phyloP scores from a whole-genome alignment of 1,140 invertebrate species.

The Chelonus insularis region DNA sequence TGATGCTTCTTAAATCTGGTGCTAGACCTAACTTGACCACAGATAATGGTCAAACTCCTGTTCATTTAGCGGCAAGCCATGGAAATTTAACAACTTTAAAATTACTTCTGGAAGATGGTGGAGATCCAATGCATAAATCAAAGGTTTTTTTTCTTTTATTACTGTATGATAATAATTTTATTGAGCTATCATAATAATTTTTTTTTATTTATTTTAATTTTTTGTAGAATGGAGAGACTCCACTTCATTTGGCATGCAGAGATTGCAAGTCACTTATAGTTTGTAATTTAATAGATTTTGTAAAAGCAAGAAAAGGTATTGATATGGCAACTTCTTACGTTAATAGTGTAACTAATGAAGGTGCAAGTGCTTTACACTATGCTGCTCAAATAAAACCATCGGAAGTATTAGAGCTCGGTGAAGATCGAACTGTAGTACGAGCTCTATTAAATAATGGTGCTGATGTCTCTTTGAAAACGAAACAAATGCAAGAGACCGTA shows the following conservation, averaged over 20 bases:
- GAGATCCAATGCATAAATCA: conserved; percentile 86
- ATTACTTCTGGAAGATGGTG: conserved; percentile 86
- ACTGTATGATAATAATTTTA: too few relatives aligned
- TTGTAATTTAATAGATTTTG: conserved; percentile 80
- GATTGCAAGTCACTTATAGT: conserved; percentile 86
- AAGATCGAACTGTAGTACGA: conserved; percentile 88
- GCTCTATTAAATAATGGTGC: conserved; percentile 87
- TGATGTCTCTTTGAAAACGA: conserved; percentile 83
- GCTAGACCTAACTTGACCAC: conserved; percentile 91
- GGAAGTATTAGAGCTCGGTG: conserved; percentile 73
- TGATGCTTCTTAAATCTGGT: conserved; percentile 97
- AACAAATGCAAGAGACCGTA: conserved; percentile 86
- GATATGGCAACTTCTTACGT: conserved; percentile 75
- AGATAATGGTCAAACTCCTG: conserved; percentile 91
- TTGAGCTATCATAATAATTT: conserved; percentile 28
- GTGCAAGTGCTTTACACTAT: conserved; percentile 92
- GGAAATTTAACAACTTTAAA: conserved; percentile 85
- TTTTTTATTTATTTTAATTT: neutral
- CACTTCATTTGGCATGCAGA: conserved; percentile 86
- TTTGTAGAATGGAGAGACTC: conserved; percentile 90
- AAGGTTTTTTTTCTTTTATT: too few relatives aligned
- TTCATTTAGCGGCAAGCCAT: conserved; percentile 87
- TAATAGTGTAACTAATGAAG: conserved; percentile 84
- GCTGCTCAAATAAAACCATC: conserved; percentile 78
- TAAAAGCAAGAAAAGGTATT: conserved; percentile 73